A percentile compares a stretch with the other conserved stretches of the same genome.
phyloP scores from a whole-genome alignment of 2,113 vertebrate genomes.

The Microcebus murinus region DNA sequence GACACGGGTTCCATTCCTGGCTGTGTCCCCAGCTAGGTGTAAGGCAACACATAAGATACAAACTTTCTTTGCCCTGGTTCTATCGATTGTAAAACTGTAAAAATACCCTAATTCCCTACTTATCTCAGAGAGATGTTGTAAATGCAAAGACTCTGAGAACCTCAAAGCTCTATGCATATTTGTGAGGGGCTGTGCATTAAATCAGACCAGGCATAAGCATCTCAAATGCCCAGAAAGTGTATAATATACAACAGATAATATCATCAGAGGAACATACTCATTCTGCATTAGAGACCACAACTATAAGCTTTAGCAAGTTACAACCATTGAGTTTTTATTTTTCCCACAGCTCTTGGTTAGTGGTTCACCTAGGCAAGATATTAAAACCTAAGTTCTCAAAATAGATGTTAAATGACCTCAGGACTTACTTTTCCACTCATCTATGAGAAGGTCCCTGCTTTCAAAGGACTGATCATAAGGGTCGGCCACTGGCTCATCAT shows the following conservation, averaged over 20 bases:
- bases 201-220: neutral
- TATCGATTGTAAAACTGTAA: neutral
- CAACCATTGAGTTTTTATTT: neutral
- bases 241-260: neutral
- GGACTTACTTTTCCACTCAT: slow-evolving; percentile 98
- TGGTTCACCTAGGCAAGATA: neutral
- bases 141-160: neutral
- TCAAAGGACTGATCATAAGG: slow-evolving; percentile 99
- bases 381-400: neutral
- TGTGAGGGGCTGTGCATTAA: neutral
- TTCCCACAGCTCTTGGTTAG: neutral
- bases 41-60: neutral
- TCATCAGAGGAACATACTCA: neutral
- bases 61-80: neutral
- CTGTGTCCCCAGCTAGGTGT: neutral
- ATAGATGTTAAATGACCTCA: neutral
- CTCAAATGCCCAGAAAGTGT: neutral
- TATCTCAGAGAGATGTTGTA: neutral
- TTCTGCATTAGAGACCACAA: neutral
- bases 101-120: neutral
- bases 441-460: slow-evolving; percentile 96
- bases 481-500: slow-evolving; percentile 96
- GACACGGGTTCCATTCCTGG: neutral
- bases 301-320: neutral
- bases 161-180: neutral